Conservation (phyloP, 2,888 invertebrate species). For the Anoncus sp. region DNA sequence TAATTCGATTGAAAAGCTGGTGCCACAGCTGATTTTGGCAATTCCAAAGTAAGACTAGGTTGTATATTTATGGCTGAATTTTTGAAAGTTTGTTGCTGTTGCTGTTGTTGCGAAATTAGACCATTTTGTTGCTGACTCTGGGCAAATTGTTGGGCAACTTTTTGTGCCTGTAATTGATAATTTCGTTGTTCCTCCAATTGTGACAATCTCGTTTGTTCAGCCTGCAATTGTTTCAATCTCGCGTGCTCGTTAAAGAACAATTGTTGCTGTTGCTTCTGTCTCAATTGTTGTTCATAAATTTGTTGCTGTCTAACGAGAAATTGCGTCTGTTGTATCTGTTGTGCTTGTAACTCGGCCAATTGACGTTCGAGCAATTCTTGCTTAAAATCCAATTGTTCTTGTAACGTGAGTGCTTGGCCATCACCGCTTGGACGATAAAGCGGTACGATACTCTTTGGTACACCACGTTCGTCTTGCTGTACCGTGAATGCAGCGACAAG, state of each 20-base stretch:
- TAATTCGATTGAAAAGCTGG: slow-evolving; percentile 73
- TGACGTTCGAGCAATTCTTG: slow-evolving; percentile 89
- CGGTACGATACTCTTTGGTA: slow-evolving; percentile 92
- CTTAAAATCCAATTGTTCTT: slow-evolving; percentile 86
- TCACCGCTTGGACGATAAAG: slow-evolving; percentile 85
- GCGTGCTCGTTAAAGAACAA: slow-evolving; percentile 75
- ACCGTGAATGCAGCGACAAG: slow-evolving; percentile 94
- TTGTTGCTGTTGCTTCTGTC: slow-evolving; percentile 79
- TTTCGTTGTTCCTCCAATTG: slow-evolving; percentile 73
- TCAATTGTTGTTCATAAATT: slow-evolving; percentile 85
- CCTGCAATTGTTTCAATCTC: slow-evolving; percentile 74
- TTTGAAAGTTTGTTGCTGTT: slow-evolving; percentile 72
- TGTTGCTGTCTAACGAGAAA: slow-evolving; percentile 87
- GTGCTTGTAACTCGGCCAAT: slow-evolving; percentile 87
- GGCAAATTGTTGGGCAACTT: slow-evolving; percentile 67
- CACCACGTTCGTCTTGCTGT: slow-evolving; percentile 91
- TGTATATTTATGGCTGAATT: slow-evolving; percentile 74
- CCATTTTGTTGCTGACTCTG: slow-evolving; percentile 71
- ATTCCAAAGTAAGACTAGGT: slow-evolving; percentile 77
- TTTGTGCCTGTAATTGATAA: slow-evolving; percentile 66
- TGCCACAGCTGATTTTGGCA: slow-evolving; percentile 74
- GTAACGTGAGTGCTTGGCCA: slow-evolving; percentile 78
- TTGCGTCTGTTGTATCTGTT: slow-evolving; percentile 89
- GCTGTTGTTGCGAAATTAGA: slow-evolving; percentile 69
- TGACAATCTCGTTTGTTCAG: slow-evolving; percentile 70